Base-by-base conservation (phyloP, 2,888 invertebrate species). In the Ichneumoninae sp. region DNA sequence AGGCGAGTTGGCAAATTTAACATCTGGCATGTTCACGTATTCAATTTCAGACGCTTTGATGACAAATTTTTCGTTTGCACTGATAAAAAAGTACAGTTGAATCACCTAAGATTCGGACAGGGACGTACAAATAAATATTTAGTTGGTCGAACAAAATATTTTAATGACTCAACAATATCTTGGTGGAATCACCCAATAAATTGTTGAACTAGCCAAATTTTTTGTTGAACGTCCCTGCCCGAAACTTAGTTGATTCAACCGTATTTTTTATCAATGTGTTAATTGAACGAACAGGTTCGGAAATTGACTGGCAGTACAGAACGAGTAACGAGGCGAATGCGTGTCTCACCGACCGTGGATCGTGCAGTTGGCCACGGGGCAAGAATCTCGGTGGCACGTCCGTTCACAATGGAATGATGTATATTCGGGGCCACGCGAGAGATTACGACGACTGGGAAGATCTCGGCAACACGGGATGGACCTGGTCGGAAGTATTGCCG, bases 341-440 rank as follows among this genome's bases (percentile, higher is more conserved):
- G 0, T 96, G 96, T 86, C 94, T 95, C 40, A 6, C 85, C 91
- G 13, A 89, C 77, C 3, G 88, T 10, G 94, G 94, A 1, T 93
- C 94, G 5, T 96, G 96, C 89, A 94, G 93, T 19, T 97, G 97
- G 97, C 95, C 96, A 0, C 94, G 97, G 77, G 97, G 96, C 1
- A 97, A 96, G 91, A 96, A 96, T 84, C 91, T 95, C 89, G 97
- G 97, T 5, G 97, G 97, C 0, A 95, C 95, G 87, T 95, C 96
- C 66, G 96, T 96, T 0, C 95, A 96, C 75, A 97, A 97, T 91
- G 97, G 97, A 0, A 97, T 97, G 97, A 97, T 97, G 96, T 97
- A 97, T 92, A 96, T 96, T 93, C 94, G 97, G 30, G 97, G 97
- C 0, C 96, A 96, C 88, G 95, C 96, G 0, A 95, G 94, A 1